Evolutionary conservation across 1,140 invertebrate genomes (phyloP).

Genomic region (Grapholita molesta): DNA sequence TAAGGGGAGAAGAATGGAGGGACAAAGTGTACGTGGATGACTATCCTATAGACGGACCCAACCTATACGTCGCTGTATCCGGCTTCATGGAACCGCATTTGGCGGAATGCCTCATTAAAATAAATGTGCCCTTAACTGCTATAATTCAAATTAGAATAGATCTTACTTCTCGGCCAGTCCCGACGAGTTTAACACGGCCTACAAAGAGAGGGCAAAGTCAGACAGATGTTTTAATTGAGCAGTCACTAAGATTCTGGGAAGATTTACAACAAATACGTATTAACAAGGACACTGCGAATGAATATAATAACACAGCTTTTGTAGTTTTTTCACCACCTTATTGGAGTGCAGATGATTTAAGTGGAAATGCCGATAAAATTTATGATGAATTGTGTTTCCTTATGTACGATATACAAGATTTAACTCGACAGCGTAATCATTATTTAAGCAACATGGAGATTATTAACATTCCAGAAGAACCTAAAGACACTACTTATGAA

Average conservation of each 20-base stretch:
- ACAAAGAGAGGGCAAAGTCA: conserved; percentile 54
- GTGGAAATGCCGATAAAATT: conserved; percentile 58
- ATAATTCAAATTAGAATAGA: conserved; percentile 64
- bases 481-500: conserved; percentile 24
- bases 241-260: conserved; percentile 61
- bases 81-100: conserved; percentile 76
- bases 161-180: conserved; percentile 27
- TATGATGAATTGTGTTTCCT: conserved; percentile 76
- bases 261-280: conserved; percentile 53
- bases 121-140: conserved; percentile 70
- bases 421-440: conserved; percentile 66
- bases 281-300: conserved; percentile 36
- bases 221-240: conserved; percentile 49
- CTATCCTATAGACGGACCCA: conserved; percentile 73
- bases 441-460: conserved; percentile 75
- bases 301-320: conserved; percentile 71
- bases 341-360: conserved; percentile 40
- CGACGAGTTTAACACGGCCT: conserved; percentile 35
- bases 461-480: conserved; percentile 43
- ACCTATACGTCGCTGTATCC: conserved; percentile 77
- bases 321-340: conserved; percentile 66
- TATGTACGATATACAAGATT: conserved; percentile 77
- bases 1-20: conserved; percentile 78
- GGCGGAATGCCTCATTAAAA: conserved; percentile 62
- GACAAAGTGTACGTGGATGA: conserved; percentile 77